Evolutionary conservation across 1,140 invertebrate genomes (phyloP).

Genomic region (Listronotus oregonensis): DNA sequence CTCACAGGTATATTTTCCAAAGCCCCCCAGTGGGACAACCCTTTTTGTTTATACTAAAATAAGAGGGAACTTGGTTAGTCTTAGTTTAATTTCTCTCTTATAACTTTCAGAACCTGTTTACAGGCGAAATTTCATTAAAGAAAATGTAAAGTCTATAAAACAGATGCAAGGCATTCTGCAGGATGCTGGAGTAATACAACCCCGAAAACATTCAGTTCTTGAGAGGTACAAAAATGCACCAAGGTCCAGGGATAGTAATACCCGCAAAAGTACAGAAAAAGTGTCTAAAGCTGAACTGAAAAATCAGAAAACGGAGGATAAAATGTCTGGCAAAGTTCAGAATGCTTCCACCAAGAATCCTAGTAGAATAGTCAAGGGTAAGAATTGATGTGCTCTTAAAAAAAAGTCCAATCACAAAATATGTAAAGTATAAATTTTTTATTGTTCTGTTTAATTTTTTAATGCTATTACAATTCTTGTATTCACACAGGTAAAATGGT

Average conservation of each 20-base stretch:
- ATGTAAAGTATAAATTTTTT: no score
- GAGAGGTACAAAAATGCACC: conserved; percentile 54
- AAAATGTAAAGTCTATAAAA: conserved; percentile 63
- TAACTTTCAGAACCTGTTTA: conserved; percentile 58
- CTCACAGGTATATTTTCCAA: no score
- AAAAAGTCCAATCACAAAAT: no score
- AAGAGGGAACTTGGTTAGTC: no score
- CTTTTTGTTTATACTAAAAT: background rate
- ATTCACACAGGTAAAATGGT: conserved; percentile 9
- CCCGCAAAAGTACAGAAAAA: conserved; percentile 16
- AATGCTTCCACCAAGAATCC: background rate
- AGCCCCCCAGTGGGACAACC: no score
- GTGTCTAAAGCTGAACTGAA: conserved; percentile 4
- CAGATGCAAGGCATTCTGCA: conserved; percentile 60
- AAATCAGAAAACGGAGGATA: background rate
- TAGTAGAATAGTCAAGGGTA: background rate
- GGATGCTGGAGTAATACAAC: conserved; percentile 49
- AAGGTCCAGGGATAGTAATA: conserved; percentile 19
- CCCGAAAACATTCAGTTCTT: conserved; percentile 39
- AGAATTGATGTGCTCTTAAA: no score
- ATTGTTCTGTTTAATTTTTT: background rate
- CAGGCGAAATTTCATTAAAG: conserved; percentile 63
- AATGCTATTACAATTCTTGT: background rate
- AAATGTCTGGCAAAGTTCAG: background rate
- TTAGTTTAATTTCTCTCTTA: no score